Conservation (phyloP, 2,888 invertebrate species). For the Drosophila pseudotakahashii region DNA sequence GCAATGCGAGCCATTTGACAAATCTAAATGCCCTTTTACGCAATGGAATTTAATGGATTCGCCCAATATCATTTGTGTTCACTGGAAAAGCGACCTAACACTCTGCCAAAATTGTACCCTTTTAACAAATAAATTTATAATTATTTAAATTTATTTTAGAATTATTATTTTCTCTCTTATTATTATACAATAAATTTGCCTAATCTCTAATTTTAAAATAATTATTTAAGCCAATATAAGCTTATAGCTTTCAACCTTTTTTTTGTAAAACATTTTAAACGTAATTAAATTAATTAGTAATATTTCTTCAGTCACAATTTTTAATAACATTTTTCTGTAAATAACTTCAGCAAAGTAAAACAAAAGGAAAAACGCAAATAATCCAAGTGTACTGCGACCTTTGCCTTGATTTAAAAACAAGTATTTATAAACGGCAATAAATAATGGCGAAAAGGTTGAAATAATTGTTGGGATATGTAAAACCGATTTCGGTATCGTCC, state of each 20-base stretch:
- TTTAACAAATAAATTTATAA: no score
- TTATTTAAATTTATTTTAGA: no score
- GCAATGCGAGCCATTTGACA: slow-evolving; percentile 46
- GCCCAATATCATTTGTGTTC: slow-evolving; percentile 56
- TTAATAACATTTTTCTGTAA: no score
- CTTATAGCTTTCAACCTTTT: no score
- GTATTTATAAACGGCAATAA: slow-evolving; percentile 52
- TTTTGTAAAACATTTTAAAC: no score
- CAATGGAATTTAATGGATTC: slow-evolving; percentile 41
- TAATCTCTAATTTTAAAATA: no score
- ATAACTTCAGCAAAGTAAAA: no score
- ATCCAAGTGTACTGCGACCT: slow-evolving; percentile 1
- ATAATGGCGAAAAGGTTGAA: slow-evolving; percentile 44
- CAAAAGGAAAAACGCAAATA: background rate
- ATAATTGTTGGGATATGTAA: slow-evolving; percentile 53
- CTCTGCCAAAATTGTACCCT: background rate
- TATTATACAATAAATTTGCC: no score
- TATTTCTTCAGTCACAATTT: no score
- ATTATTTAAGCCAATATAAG: no score
- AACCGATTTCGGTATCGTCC: slow-evolving; percentile 26
- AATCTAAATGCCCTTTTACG: slow-evolving; percentile 19
- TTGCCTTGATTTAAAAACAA: slow-evolving; percentile 31
- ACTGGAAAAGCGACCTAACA: background rate
- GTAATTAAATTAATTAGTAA: no score
- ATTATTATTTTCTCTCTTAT: no score